Percentiles rank a stretch among this genome's conserved stretches.
phyloP scores from a whole-genome alignment of 2,888 invertebrate genomes.

The Helicoverpa assulta region DNA sequence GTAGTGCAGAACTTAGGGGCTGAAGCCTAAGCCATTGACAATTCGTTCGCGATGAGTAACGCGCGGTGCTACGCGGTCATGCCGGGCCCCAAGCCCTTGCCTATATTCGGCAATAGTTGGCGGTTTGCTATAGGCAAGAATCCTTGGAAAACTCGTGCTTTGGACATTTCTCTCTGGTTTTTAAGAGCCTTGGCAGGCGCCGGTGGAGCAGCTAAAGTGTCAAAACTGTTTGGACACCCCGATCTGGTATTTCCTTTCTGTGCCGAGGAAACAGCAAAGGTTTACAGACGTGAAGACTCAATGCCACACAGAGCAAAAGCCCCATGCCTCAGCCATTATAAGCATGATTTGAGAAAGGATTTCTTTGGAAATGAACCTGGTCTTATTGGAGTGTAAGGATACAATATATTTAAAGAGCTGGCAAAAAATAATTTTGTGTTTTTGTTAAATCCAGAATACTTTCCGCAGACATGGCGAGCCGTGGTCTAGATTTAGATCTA shows the following conservation, averaged over 20 bases:
- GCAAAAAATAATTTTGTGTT: not conserved
- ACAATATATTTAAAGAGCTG: not conserved
- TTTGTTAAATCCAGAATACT: slow-evolving; percentile 26
- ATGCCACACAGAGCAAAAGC: slow-evolving; percentile 94
- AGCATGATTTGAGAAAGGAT: slow-evolving; percentile 92
- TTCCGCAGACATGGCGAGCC: slow-evolving; percentile 94
- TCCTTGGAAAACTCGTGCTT: slow-evolving; percentile 88
- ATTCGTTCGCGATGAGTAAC: slow-evolving; percentile 79
- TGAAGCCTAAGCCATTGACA: slow-evolving; percentile 77
- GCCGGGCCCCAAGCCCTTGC: slow-evolving; percentile 94
- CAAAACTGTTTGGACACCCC: slow-evolving; percentile 93
- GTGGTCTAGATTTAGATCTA: slow-evolving; percentile 96
- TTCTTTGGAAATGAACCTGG: slow-evolving; percentile 94
- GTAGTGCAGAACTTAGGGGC: slow-evolving; percentile 71
- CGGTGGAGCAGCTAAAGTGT: slow-evolving; percentile 91
- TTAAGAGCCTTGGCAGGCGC: slow-evolving; percentile 84
- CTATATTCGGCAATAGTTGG: slow-evolving; percentile 95
- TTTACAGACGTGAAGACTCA: slow-evolving; percentile 92
- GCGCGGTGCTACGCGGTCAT: slow-evolving; percentile 91
- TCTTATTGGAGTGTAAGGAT: slow-evolving; percentile 93
- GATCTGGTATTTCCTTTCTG: slow-evolving; percentile 93
- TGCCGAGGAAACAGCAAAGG: slow-evolving; percentile 93
- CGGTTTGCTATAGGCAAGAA: slow-evolving; percentile 91
- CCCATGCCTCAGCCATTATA: slow-evolving; percentile 93
- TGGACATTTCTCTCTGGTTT: slow-evolving; percentile 87